Base-by-base conservation (phyloP, 1,140 invertebrate species). In the Battus philenor region DNA sequence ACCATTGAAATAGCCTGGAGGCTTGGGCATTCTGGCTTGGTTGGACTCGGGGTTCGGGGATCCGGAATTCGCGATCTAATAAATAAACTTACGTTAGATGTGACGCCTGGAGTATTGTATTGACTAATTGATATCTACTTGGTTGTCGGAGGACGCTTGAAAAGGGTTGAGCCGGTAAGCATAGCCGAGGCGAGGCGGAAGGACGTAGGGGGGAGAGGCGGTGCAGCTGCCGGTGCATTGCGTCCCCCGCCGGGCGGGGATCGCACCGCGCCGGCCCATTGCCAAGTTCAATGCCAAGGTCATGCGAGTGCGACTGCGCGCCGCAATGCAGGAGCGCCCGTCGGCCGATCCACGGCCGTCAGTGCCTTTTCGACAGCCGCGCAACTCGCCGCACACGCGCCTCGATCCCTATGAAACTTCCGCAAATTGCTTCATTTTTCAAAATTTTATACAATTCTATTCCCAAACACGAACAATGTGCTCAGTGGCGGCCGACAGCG, bases 201-300 rank as follows among this genome's bases (percentile, higher is more conserved):
- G 62, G 67, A 51, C 39, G 58, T 54, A 57, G 64, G 59, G 12
- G 68, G 66, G 63, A 57, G 68, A 70, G 70, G 64, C 68, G 69
- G 70, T 74, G 76, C 76, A 74, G 72, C 69, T 76, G 68, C 61
- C 63, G 69, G 69, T 76, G 77, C 73, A 74, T 73, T 67, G 56
- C 50, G 54, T 55, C 56, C 54, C 55, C 33, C 50, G 13, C 50
- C 49, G 53, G 34, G 44, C 45, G 30, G 39, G 55, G 64, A 44
- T 41, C 59, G 48, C 46, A 46, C 59, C 65, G 59, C 71, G 53
- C 57, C 72, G 62, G 70, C 66, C 66, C 69, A 77, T 75, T 76
- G 77, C 85, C 86, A 87, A 88, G 87, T 88, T 88, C 86, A 87
- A 83, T 88, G 87, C 84, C 86, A 87, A 87, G 87, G 87, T 87